A percentile compares a stretch with the other conserved stretches of the same genome.
phyloP scores from a whole-genome alignment of 92 coral and sea anemone species.

The Micromussa lordhowensis region DNA sequence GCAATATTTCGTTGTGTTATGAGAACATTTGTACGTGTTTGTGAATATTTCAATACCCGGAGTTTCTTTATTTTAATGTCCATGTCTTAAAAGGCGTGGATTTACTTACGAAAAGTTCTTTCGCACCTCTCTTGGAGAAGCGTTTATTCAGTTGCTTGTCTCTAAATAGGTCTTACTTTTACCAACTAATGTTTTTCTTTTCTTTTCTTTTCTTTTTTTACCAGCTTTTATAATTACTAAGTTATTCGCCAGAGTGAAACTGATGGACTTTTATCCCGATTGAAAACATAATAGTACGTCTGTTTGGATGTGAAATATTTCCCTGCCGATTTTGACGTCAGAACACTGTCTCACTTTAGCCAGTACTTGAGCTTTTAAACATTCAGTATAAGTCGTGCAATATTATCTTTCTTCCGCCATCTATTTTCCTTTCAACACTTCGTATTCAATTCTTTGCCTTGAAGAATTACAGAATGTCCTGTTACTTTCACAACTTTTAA shows the following conservation, averaged over 20 bases:
- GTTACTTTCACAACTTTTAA: neutral
- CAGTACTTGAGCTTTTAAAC: constrained; percentile 21
- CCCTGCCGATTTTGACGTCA: constrained; percentile 20
- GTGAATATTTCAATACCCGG: neutral
- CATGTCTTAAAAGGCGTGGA: neutral
- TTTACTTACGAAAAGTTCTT: neutral
- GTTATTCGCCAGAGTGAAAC: neutral
- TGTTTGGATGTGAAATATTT: neutral
- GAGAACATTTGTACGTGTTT: neutral
- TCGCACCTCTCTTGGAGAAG: neutral
- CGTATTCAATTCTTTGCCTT: neutral
- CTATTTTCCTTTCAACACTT: neutral
- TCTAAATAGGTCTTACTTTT: neutral
- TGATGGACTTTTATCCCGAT: neutral
- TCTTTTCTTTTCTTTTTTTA: neutral
- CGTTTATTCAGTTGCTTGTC: constrained; percentile 2
- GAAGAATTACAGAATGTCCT: neutral
- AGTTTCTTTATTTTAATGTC: too few species aligned
- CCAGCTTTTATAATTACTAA: neutral
- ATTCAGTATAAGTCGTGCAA: constrained; percentile 19
- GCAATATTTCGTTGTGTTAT: neutral
- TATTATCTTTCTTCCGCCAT: constrained; percentile 2
- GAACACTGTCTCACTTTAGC: constrained; percentile 1
- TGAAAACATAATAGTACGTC: neutral
- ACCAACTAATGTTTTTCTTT: neutral